Conservation (phyloP, 2,797 vertebrate species). For the Amblyopsis hoosieri region DNA sequence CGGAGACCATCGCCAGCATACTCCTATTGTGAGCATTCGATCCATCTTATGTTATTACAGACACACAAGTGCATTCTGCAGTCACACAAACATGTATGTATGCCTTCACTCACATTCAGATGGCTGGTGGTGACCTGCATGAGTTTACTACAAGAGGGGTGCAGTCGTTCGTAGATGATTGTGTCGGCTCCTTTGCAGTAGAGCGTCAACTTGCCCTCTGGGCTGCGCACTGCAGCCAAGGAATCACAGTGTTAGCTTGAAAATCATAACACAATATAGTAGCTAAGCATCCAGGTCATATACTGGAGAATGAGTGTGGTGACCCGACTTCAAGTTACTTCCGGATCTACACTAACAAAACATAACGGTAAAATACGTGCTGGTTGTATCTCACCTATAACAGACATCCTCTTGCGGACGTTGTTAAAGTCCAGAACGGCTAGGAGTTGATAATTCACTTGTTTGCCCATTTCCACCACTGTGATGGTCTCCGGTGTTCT, state of each 20-base stretch:
- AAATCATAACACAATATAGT: no score
- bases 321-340: no score
- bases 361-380: no score
- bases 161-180: constrained; percentile 85
- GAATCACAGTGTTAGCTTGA: no score
- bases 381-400: constrained; percentile 82
- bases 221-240: constrained; percentile 78
- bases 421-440: constrained; percentile 94
- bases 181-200: constrained; percentile 97
- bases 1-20: constrained; percentile 92
- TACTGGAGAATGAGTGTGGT: no score
- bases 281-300: no score
- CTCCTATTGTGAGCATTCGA: constrained; percentile 70
- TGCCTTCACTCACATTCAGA: constrained; percentile 81
- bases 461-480: constrained; percentile 84
- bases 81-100: not conserved
- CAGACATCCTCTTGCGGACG: constrained; percentile 94
- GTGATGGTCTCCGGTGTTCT: constrained; percentile 88
- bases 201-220: constrained; percentile 82
- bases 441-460: constrained; percentile 83
- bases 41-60: not conserved
- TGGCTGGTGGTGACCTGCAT: constrained; percentile 82
- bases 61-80: not conserved
- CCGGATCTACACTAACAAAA: no score
- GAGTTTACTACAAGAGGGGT: constrained; percentile 79